These are phyloP conservation scores for Pteruthius melanotis DNA, from an alignment of 2,113 vertebrate genomes.

Conservation along the genomic window DNA sequence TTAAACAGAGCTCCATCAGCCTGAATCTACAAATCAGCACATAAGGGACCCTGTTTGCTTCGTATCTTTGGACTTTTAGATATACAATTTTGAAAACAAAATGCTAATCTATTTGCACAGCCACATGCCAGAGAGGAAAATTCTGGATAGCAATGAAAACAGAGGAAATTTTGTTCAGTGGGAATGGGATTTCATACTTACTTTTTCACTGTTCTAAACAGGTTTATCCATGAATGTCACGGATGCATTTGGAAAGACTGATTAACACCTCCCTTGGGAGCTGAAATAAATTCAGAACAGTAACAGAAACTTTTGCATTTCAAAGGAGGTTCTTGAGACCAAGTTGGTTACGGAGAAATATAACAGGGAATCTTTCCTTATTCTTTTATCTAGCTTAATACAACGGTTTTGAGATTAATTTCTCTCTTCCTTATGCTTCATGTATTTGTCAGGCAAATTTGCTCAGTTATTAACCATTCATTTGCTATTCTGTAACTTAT, in stretches of 20 bases:
- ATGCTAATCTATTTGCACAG: not conserved
- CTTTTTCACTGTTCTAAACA: not conserved
- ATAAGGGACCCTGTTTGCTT: not conserved
- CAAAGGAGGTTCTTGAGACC: not conserved
- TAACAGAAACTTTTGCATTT: not conserved
- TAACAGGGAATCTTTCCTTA: not conserved
- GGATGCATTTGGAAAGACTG: not conserved
- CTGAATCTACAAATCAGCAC: not conserved
- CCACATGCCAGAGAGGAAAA: not conserved
- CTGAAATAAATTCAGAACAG: not conserved
- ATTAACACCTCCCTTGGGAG: not conserved
- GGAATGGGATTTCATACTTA: not conserved
- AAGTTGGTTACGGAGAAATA: not conserved
- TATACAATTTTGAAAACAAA: not conserved
- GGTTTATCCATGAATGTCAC: rapidly evolving
- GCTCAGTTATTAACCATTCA: constrained; percentile 33
- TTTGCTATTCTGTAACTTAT: constrained; percentile 5
- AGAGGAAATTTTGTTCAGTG: not conserved
- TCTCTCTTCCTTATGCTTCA: not conserved
- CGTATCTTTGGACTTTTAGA: not conserved
- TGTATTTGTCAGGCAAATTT: constrained; percentile 44
- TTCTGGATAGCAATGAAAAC: not conserved
- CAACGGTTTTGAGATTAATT: not conserved
- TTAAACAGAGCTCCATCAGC: not conserved
- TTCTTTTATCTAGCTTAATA: not conserved